A percentile compares a stretch with the other conserved stretches of the same genome.
Conservation (phyloP, 1,140 invertebrate genomes). For the Pseudomyrmex flavicornis region DNA sequence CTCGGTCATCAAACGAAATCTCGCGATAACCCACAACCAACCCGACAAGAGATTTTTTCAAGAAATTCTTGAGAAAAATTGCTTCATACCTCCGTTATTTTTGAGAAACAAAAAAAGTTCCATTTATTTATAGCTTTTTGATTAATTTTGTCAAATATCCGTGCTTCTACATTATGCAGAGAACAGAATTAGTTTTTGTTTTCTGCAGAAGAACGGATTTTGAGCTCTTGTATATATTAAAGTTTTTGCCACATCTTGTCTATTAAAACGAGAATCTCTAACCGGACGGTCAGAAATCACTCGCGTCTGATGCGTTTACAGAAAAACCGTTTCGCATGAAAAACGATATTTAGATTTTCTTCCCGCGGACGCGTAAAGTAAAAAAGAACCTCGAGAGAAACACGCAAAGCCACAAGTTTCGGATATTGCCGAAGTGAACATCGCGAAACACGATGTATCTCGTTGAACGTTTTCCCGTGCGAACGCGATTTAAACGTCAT, state of each 20-base stretch:
- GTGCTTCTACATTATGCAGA: too few relatives aligned
- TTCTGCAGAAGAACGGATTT: too few relatives aligned
- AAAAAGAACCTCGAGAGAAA: neutral
- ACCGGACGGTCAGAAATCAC: too few relatives aligned
- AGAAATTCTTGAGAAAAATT: neutral
- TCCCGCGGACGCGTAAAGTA: neutral
- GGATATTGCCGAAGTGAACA: neutral
- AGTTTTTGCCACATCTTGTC: too few relatives aligned
- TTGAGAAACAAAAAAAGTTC: neutral
- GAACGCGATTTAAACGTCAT: conserved; percentile 16
- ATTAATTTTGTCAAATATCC: neutral
- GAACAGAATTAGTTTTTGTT: too few relatives aligned
- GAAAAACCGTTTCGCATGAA: too few relatives aligned
- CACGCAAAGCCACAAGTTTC: too few relatives aligned
- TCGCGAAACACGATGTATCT: neutral
- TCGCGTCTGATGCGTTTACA: too few relatives aligned
- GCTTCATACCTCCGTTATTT: neutral
- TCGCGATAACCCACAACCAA: neutral
- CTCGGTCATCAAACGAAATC: conserved; percentile 28
- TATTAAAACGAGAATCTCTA: too few relatives aligned
- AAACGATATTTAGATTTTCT: neutral
- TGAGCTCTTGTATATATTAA: too few relatives aligned
- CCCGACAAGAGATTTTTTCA: neutral
- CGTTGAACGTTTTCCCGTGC: neutral
- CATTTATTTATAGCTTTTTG: neutral